phyloP scores from a whole-genome alignment of 2,797 vertebrate genomes.

The Dicrostonyx torquatus region DNA sequence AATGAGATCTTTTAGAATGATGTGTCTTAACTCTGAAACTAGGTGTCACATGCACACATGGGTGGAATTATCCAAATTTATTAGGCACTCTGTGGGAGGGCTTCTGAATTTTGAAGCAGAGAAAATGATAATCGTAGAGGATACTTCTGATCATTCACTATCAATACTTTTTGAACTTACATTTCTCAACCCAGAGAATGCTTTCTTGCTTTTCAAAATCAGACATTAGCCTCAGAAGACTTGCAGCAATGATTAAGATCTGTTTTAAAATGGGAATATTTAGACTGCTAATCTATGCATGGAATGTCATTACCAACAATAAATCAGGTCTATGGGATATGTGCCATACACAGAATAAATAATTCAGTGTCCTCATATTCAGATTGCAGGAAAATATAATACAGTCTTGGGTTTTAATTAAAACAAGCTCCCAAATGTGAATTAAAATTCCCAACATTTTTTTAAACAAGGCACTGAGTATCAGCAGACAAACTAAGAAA shows the following conservation, averaged over 20 bases:
- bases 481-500: constrained; percentile 12
- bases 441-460: background rate
- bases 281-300: background rate
- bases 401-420: background rate
- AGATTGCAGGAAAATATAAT: constrained; percentile 26
- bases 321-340: background rate
- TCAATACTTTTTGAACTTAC: constrained; percentile 11
- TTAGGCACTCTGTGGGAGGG: background rate
- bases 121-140: background rate
- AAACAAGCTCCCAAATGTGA: constrained; percentile 37
- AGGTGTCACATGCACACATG: background rate
- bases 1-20: constrained; percentile 32
- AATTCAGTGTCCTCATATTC: constrained; percentile 11
- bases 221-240: constrained; percentile 65
- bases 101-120: constrained; percentile 51
- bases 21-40: constrained; percentile 11
- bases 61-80: constrained; percentile 15
- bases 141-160: background rate
- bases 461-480: constrained; percentile 32
- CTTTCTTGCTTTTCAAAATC: constrained; percentile 58
- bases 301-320: constrained; percentile 41
- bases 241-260: constrained; percentile 53
- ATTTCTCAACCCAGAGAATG: constrained; percentile 7
- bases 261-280: constrained; percentile 63
- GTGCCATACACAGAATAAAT: constrained; percentile 40